These are phyloP conservation scores for Hydroisotoma schaefferi DNA, from an alignment of 2,888 invertebrate species.

Conservation along the genomic window DNA sequence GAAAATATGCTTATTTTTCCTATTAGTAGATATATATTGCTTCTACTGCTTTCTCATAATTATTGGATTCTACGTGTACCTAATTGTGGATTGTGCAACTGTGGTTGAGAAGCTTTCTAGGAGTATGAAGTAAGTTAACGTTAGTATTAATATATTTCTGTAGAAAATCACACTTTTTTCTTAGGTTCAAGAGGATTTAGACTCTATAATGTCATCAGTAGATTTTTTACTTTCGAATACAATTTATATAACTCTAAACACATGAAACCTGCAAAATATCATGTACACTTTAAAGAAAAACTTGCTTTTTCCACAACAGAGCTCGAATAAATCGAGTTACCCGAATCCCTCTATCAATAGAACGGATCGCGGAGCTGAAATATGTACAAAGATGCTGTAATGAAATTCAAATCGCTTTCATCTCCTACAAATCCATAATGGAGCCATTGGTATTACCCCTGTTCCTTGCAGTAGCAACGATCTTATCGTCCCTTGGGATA, in stretches of 20 bases:
- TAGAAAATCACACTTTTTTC: too few species aligned
- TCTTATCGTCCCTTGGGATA: conserved; percentile 27
- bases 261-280: too few species aligned
- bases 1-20: conserved; percentile 11
- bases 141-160: too few species aligned
- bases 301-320: conserved; percentile 11
- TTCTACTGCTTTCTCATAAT: conserved; percentile 26
- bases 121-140: conserved; percentile 26
- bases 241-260: too few species aligned
- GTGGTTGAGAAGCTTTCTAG: conserved; percentile 31
- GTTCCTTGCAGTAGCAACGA: conserved; percentile 30
- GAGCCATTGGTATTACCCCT: conserved; percentile 31
- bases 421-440: conserved; percentile 28
- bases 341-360: conserved; percentile 14
- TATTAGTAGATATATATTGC: conserved; percentile 21
- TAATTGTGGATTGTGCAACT: conserved; percentile 32
- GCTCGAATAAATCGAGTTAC: conserved; percentile 16
- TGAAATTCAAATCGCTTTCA: conserved; percentile 26
- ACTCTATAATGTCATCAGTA: too few species aligned
- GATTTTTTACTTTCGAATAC: too few species aligned
- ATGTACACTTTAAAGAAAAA: too few species aligned
- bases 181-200: too few species aligned
- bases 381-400: conserved; percentile 25
- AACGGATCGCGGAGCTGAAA: conserved; percentile 23
- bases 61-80: conserved; percentile 29